phyloP scores from a whole-genome alignment of 2,113 vertebrate genomes.

The Pseudorhombus dupliciocellatus region DNA sequence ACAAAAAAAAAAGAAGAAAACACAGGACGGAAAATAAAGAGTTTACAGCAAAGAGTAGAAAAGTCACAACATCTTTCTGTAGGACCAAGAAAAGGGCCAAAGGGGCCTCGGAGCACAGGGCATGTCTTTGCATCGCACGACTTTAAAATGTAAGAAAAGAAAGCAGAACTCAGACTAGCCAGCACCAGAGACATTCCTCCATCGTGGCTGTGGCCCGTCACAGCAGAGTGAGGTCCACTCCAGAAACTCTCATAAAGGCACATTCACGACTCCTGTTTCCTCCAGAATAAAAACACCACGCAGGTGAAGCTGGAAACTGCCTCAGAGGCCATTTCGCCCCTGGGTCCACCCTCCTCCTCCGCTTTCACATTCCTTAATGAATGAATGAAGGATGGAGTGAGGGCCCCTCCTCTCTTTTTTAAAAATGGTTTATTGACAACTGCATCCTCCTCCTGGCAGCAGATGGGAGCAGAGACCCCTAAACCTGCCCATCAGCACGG shows the following conservation, averaged over 20 bases:
- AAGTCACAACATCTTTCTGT: slow-evolving; percentile 54
- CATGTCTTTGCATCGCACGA: slow-evolving; percentile 54
- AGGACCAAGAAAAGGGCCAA: slow-evolving; percentile 44
- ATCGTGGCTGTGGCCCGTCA: slow-evolving; percentile 28
- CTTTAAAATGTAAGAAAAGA: slow-evolving; percentile 44
- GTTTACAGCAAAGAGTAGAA: slow-evolving; percentile 66
- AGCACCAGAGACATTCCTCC: slow-evolving; percentile 74
- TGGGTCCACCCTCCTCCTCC: slow-evolving; percentile 2
- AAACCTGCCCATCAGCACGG: slow-evolving; percentile 34
- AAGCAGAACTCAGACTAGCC: slow-evolving; percentile 71
- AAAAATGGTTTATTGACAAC: slow-evolving; percentile 37
- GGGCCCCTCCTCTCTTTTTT: slow-evolving; percentile 18
- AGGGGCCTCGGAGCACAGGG: slow-evolving; percentile 46
- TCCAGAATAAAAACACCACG: slow-evolving; percentile 8
- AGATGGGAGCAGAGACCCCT: slow-evolving; percentile 26
- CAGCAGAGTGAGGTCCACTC: slow-evolving; percentile 32
- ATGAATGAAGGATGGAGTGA: slow-evolving; percentile 33
- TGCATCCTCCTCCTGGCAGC: slow-evolving; percentile 12
- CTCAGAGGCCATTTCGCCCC: slow-evolving; percentile 35
- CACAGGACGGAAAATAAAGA: slow-evolving; percentile 35
- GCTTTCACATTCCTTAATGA: slow-evolving; percentile 68
- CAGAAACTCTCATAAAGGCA: slow-evolving; percentile 73
- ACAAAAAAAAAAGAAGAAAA: slow-evolving; percentile 19
- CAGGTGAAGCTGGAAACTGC: not conserved
- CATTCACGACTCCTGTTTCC: slow-evolving; percentile 63